These are phyloP conservation scores for Hipposideros larvatus DNA, from an alignment of 2,797 vertebrate genomes.

Conservation along the genomic window DNA sequence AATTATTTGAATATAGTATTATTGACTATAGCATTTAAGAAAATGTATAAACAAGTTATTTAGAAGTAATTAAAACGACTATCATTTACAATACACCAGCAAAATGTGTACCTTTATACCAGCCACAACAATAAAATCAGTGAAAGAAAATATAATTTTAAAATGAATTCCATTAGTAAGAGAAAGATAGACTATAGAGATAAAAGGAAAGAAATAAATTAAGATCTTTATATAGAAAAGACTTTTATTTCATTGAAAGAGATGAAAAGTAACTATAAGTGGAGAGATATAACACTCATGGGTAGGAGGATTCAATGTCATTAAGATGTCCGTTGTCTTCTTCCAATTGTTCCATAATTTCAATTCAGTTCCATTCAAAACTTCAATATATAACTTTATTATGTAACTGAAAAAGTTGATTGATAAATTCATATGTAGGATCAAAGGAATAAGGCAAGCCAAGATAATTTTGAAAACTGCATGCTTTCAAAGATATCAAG, in stretches of 20 bases:
- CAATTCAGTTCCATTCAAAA: constrained; percentile 18
- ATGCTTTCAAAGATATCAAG: neutral
- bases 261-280: neutral
- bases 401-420: neutral
- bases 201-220: neutral
- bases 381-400: neutral
- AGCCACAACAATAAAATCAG: neutral
- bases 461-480: neutral
- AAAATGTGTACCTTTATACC: neutral
- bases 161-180: constrained; percentile 1
- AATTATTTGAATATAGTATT: neutral
- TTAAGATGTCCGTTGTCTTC: neutral
- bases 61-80: neutral
- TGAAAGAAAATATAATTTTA: constrained; percentile 3
- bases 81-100: neutral
- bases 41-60: neutral
- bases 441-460: neutral
- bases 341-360: neutral
- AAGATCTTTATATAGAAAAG: neutral
- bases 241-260: neutral
- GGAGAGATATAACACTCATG: neutral
- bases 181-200: neutral
- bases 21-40: neutral
- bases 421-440: neutral
- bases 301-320: neutral